Evolutionary conservation across 2,888 invertebrate genomes (phyloP).

Genomic region (Eristalis pertinax): DNA sequence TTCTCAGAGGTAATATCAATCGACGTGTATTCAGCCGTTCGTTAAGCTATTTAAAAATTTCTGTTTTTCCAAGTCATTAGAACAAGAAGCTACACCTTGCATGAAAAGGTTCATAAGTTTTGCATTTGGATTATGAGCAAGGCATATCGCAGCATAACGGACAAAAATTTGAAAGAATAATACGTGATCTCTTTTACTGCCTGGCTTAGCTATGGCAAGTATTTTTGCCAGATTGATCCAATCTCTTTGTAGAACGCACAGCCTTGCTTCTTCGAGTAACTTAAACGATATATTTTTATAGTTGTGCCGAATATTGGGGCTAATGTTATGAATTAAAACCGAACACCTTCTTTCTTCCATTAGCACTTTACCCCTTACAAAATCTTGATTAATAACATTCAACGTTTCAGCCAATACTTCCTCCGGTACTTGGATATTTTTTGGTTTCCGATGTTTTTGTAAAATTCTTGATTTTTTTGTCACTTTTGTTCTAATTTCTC

Average conservation of each 20-base stretch:
- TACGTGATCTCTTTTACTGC: background rate
- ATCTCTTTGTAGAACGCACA: slow-evolving; percentile 52
- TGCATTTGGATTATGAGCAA: slow-evolving; percentile 33
- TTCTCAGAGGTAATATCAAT: background rate
- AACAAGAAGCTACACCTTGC: slow-evolving; percentile 36
- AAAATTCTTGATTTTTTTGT: background rate
- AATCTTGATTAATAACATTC: background rate
- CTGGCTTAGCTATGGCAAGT: slow-evolving; percentile 12
- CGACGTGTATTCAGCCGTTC: background rate
- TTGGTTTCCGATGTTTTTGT: background rate
- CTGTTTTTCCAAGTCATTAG: slow-evolving; percentile 14
- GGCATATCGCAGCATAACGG: slow-evolving; percentile 41
- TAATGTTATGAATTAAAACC: slow-evolving; percentile 20
- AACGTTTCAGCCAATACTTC: slow-evolving; percentile 17
- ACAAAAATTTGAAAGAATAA: slow-evolving; percentile 41
- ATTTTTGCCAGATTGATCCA: slow-evolving; percentile 46
- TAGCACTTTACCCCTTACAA: background rate
- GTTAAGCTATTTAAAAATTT: slow-evolving; percentile 33
- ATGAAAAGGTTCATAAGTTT: slow-evolving; percentile 38
- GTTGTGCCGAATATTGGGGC: slow-evolving; percentile 5
- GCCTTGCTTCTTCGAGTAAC: slow-evolving; percentile 45
- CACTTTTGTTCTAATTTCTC: background rate
- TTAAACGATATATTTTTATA: background rate
- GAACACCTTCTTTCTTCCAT: slow-evolving; percentile 26
- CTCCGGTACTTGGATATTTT: slow-evolving; percentile 13